Percentiles rank a stretch among this genome's conserved stretches.
These are phyloP conservation scores for Acrocephalus scirpaceus DNA, from an alignment of 2,797 vertebrate genomes.

Conservation along the genomic window DNA sequence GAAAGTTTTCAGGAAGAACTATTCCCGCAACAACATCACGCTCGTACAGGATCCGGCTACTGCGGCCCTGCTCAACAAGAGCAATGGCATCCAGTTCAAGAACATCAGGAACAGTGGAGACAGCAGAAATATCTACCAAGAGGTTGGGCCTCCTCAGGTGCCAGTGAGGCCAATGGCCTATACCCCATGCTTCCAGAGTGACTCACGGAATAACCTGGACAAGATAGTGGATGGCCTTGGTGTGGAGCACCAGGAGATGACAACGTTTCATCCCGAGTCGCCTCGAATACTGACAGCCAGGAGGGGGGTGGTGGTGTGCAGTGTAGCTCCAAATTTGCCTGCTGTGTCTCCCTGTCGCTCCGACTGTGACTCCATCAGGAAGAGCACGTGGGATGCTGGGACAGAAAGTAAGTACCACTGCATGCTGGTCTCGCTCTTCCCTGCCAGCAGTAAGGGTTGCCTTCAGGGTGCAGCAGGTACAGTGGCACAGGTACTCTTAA, in stretches of 20 bases:
- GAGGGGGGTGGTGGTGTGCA: slow-evolving; percentile 93
- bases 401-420: slow-evolving; percentile 80
- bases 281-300: slow-evolving; percentile 88
- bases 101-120: slow-evolving; percentile 84
- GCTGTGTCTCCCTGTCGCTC: slow-evolving; percentile 90
- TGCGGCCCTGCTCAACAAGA: slow-evolving; percentile 92
- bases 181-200: slow-evolving; percentile 93
- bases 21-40: slow-evolving; percentile 92
- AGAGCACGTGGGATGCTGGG: slow-evolving; percentile 89
- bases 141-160: slow-evolving; percentile 90
- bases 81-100: slow-evolving; percentile 91
- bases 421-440: rapidly evolving
- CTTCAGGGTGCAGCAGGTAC: neutral
- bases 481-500: neutral
- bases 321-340: slow-evolving; percentile 93
- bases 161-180: slow-evolving; percentile 96
- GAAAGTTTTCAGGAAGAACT: slow-evolving; percentile 95
- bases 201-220: slow-evolving; percentile 88
- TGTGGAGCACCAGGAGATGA: slow-evolving; percentile 93
- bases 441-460: neutral
- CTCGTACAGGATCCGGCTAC: slow-evolving; percentile 95
- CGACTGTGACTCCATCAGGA: slow-evolving; percentile 92
- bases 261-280: slow-evolving; percentile 93
- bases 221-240: slow-evolving; percentile 86
- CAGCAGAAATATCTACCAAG: slow-evolving; percentile 89